Evolutionary conservation across 2,797 vertebrate genomes (phyloP), one percentile per base, ranked within the genome.

Genomic region (Uromys caudimaculatus): DNA sequence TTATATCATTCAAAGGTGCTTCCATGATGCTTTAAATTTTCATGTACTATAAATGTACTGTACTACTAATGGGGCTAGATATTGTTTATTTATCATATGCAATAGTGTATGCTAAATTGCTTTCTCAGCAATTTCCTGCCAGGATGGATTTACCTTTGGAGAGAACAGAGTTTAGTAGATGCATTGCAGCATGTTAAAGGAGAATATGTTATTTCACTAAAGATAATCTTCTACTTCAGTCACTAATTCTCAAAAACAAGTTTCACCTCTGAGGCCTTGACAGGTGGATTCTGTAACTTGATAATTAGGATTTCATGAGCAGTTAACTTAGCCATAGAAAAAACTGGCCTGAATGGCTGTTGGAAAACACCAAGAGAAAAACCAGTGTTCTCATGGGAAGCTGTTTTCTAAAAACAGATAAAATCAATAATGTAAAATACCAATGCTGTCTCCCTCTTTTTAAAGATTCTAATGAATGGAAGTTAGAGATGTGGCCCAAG

Each of bases 71-170:
- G 12, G 75, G 11, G 44, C 9, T 16, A 81, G 64, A 75, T 16
- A 71, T 56, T 64, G 38, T 75, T 90, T 93, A 85, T 76, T 88
- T 38, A 35, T 81, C 44, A 27, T 38, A 35, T 89, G 9, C 19
- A 82, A 8, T 41, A n/a, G 2, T 9, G 10, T 56, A 82, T 67
- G 90, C 54, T 84, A 62, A 71, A 85, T 82, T 87, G 8, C 13
- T 93, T 93, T 96, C 62, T 75, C 7, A 73, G 32, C 85, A 88
- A 44, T 78, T 94, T 92, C 47, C 58, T 35, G 10, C 47, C 73
- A 60, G 35, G 29, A 60, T 35, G 44, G n/a, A n/a, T 90, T 79
- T 85, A 83, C 88, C 73, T 79, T 88, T 88, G 16, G 56, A 10
- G n/a, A 50, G 12, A 23, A 1, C 41, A 62, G 23, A 88, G 92